Percentiles rank a stretch among this genome's conserved stretches.
Evolutionary conservation across 2,888 invertebrate species (phyloP).

Genomic region (Liodrosophila aerea): DNA sequence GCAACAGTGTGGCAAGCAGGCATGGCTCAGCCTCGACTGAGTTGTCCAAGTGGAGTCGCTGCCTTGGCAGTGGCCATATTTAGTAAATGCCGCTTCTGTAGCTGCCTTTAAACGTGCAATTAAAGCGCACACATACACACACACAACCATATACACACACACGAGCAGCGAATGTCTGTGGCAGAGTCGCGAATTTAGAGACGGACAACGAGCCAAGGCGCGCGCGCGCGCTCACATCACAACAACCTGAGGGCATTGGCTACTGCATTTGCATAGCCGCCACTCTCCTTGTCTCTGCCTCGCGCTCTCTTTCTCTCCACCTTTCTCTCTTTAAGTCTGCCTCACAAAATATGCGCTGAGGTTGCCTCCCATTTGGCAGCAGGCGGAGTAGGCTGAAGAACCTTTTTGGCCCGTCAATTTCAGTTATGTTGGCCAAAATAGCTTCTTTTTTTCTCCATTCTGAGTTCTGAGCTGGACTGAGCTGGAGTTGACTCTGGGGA

Average conservation of each 20-base stretch:
- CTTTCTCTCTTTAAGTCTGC: background rate
- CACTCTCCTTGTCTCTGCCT: slow-evolving; percentile 21
- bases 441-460: slow-evolving; percentile 44
- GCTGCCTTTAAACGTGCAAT: slow-evolving; percentile 76
- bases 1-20: background rate
- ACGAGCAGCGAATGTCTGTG: slow-evolving; percentile 22
- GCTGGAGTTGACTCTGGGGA: slow-evolving; percentile 1
- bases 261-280: slow-evolving; percentile 81
- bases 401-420: slow-evolving; percentile 46
- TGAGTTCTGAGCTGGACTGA: slow-evolving; percentile 1
- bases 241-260: slow-evolving; percentile 81
- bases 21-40: slow-evolving; percentile 4
- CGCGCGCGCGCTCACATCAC: slow-evolving; percentile 75
- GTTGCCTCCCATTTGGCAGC: slow-evolving; percentile 31
- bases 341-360: slow-evolving; percentile 20
- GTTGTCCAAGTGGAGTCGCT: background rate
- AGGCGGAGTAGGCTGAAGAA: no score
- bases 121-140: slow-evolving; percentile 64
- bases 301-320: slow-evolving; percentile 1
- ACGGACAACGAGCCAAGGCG: slow-evolving; percentile 4
- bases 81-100: slow-evolving; percentile 77
- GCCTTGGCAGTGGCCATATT: slow-evolving; percentile 64
- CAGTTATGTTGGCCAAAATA: slow-evolving; percentile 64
- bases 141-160: slow-evolving; percentile 25
- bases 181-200: slow-evolving; percentile 20